phyloP scores from a whole-genome alignment of 1,140 invertebrate species.

The Panonychus citri region DNA sequence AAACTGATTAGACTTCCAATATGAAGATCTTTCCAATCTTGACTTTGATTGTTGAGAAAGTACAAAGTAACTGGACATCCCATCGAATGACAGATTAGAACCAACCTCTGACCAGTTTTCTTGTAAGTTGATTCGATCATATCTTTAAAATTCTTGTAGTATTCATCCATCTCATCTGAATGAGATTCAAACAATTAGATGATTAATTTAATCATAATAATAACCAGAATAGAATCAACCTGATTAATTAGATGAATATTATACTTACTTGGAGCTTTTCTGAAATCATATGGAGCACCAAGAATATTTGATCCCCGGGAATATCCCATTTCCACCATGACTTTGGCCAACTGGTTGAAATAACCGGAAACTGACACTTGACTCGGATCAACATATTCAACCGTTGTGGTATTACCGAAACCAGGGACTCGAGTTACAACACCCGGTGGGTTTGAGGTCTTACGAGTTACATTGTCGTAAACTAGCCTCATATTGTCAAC shows the following conservation, averaged over 20 bases:
- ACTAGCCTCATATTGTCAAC: slow-evolving; percentile 58
- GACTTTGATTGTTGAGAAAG: slow-evolving; percentile 51
- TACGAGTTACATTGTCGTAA: slow-evolving; percentile 64
- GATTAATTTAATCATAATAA: neutral
- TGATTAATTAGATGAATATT: slow-evolving; percentile 12
- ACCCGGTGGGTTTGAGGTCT: slow-evolving; percentile 57
- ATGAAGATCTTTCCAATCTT: slow-evolving; percentile 76
- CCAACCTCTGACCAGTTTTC: slow-evolving; percentile 44
- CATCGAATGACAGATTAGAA: slow-evolving; percentile 80
- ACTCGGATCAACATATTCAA: slow-evolving; percentile 80
- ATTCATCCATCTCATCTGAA: neutral
- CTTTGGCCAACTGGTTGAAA: slow-evolving; percentile 59
- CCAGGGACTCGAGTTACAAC: slow-evolving; percentile 64
- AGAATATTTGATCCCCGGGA: neutral
- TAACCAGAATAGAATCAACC: neutral
- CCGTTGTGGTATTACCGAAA: slow-evolving; percentile 59
- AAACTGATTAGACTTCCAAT: slow-evolving; percentile 55
- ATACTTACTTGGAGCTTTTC: slow-evolving; percentile 16
- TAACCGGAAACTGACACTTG: slow-evolving; percentile 39
- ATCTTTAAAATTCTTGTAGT: slow-evolving; percentile 33
- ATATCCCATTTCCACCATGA: slow-evolving; percentile 41
- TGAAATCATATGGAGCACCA: slow-evolving; percentile 1
- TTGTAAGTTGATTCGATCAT: slow-evolving; percentile 63
- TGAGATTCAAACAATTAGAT: neutral
- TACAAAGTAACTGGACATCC: slow-evolving; percentile 63